These are phyloP conservation scores for Monopterus albus DNA, from an alignment of 2,113 vertebrate species.

Conservation along the genomic window DNA sequence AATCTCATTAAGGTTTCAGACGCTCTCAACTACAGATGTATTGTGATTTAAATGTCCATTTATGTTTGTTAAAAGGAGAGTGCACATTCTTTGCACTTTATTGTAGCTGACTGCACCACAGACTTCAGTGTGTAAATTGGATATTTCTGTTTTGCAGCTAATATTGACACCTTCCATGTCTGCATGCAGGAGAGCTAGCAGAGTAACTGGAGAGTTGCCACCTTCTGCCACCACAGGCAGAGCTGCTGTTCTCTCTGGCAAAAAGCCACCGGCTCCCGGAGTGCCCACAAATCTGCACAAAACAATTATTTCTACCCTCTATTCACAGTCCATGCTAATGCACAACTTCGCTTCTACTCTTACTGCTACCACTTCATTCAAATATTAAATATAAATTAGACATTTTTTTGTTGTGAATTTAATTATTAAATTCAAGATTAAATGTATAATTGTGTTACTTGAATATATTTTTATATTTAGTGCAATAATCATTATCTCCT, in stretches of 20 bases:
- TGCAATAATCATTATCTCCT: not conserved
- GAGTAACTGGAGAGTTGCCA: constrained; percentile 54
- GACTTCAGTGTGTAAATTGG: constrained; percentile 5
- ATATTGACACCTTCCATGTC: constrained; percentile 55
- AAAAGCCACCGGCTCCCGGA: constrained; percentile 34
- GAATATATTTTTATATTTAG: not conserved
- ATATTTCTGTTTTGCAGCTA: constrained; percentile 37
- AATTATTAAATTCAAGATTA: no score
- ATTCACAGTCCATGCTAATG: constrained; percentile 2
- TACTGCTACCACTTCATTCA: not conserved
- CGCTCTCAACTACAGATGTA: not conserved
- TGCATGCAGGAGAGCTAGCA: constrained; percentile 48
- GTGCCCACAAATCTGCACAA: constrained; percentile 33
- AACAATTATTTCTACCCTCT: constrained; percentile 14
- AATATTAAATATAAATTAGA: no score
- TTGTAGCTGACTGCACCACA: constrained; percentile 7
- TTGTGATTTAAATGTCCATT: constrained; percentile 25
- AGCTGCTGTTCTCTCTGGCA: constrained; percentile 51
- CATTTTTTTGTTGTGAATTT: no score
- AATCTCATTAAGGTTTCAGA: not conserved
- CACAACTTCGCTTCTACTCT: not conserved
- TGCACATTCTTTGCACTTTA: constrained; percentile 9
- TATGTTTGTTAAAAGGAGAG: not conserved
- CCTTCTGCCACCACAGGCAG: constrained; percentile 17
- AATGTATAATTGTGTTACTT: not conserved